Evolutionary conservation across 2,113 vertebrate genomes (phyloP).

Genomic region (Carassius auratus): DNA sequence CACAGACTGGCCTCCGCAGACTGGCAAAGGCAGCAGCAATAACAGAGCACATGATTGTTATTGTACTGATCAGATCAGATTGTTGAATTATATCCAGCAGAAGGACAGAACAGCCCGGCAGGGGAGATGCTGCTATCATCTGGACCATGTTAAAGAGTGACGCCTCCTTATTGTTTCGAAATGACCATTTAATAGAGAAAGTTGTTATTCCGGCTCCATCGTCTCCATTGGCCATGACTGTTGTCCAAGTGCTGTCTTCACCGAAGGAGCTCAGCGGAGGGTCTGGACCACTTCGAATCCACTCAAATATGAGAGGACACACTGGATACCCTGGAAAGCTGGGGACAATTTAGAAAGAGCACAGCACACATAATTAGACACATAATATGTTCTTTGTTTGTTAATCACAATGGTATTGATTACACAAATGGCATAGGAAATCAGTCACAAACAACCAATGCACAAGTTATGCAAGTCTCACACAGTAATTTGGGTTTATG

Average conservation of each 20-base stretch:
- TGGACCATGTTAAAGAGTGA: constrained; percentile 30
- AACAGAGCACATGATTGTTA: constrained; percentile 40
- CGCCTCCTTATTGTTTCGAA: constrained; percentile 25
- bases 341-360: neutral
- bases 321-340: neutral
- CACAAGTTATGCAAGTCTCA: neutral
- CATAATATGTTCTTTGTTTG: neutral
- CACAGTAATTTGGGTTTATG: neutral
- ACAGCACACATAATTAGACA: constrained; percentile 18
- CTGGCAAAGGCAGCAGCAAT: neutral
- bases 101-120: neutral
- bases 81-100: constrained; percentile 27
- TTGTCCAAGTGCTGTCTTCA: neutral
- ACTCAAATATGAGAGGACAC: neutral
- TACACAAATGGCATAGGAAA: constrained; percentile 25
- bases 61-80: constrained; percentile 44
- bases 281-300: neutral
- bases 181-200: constrained; percentile 19
- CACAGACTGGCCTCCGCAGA: neutral
- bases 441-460: neutral
- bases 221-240: neutral
- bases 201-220: neutral
- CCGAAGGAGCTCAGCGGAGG: neutral
- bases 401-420: neutral
- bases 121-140: constrained; percentile 37